phyloP scores from a whole-genome alignment of 2,113 vertebrate genomes.

The Rhinopithecus roxellana region DNA sequence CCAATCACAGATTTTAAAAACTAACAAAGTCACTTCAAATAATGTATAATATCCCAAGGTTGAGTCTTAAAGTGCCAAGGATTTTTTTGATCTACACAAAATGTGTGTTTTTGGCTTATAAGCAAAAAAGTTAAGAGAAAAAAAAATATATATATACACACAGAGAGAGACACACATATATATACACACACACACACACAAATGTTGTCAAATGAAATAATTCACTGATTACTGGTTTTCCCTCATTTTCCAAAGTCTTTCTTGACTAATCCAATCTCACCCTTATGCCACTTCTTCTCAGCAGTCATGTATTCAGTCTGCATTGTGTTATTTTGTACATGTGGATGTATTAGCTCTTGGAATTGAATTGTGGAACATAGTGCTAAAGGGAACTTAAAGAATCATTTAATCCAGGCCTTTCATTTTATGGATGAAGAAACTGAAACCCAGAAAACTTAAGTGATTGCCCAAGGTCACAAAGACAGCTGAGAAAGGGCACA shows the following conservation, averaged over 20 bases:
- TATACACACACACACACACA: background rate
- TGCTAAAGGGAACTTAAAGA: background rate
- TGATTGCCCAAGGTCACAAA: background rate
- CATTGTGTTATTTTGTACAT: background rate
- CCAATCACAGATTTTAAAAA: background rate
- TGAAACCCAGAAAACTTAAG: background rate
- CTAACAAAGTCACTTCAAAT: background rate
- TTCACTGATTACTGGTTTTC: background rate
- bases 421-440: background rate
- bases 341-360: background rate
- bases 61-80: background rate
- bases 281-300: background rate
- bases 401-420: background rate
- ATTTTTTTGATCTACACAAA: background rate
- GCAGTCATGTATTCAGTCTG: background rate
- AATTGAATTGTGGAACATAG: background rate
- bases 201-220: background rate
- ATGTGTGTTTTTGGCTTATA: background rate
- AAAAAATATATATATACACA: rapidly evolving
- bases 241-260: background rate
- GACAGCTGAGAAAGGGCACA: background rate
- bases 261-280: background rate
- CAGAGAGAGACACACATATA: rapidly evolving
- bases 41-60: background rate
- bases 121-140: background rate